Percentiles rank a stretch among this genome's conserved stretches.
phyloP scores from a whole-genome alignment of 2,797 vertebrate species.

The Xenentodon cancila region DNA sequence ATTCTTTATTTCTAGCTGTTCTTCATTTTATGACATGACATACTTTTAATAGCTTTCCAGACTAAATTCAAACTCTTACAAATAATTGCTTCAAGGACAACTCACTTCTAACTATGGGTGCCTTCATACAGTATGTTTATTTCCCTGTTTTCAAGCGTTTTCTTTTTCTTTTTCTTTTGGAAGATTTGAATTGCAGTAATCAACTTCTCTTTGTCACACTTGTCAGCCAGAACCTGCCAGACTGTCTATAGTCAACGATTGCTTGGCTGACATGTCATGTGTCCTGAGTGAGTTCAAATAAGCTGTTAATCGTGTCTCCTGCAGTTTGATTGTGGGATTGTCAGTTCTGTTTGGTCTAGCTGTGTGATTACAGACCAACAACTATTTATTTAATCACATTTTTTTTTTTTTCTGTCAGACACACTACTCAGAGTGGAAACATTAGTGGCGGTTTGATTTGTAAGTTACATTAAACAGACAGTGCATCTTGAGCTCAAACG shows the following conservation, averaged over 20 bases:
- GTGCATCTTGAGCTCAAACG: neutral
- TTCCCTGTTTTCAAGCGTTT: conserved; percentile 1
- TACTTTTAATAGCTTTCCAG: conserved; percentile 5
- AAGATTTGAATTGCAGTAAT: conserved; percentile 24
- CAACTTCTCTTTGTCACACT: conserved; percentile 16
- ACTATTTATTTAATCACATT: conserved; percentile 1
- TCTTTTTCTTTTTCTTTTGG: neutral
- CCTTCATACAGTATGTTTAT: neutral
- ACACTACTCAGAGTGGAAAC: too few species aligned
- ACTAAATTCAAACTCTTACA: conserved; percentile 5
- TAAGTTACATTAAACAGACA: neutral
- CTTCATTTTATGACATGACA: neutral
- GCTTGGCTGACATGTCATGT: conserved; percentile 1
- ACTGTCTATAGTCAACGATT: neutral
- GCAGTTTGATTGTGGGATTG: conserved; percentile 5
- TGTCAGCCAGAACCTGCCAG: conserved; percentile 11
- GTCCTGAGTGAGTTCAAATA: conserved; percentile 4
- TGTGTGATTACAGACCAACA: neutral
- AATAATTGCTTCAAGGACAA: conserved; percentile 13
- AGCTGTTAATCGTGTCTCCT: conserved; percentile 13
- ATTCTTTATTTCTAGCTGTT: neutral
- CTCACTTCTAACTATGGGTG: neutral
- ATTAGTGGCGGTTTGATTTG: neutral
- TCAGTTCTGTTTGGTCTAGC: neutral
- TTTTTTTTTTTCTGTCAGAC: neutral